A percentile compares a stretch with the other conserved stretches of the same genome.
phyloP scores from a whole-genome alignment of 2,113 vertebrate species.

The Halichoerus grypus region DNA sequence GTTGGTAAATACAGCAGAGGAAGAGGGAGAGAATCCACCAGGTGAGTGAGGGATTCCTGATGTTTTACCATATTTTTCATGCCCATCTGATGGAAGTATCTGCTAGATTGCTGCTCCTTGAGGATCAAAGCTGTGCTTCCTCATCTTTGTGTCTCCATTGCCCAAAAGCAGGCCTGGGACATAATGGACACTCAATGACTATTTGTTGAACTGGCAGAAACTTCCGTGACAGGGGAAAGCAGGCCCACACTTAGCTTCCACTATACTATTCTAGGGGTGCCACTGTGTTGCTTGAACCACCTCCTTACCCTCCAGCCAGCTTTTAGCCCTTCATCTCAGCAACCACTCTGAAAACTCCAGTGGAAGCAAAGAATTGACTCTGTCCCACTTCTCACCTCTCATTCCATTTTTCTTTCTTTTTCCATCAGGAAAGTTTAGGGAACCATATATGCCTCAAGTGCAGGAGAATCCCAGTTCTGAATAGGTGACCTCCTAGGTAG shows the following conservation, averaged over 20 bases:
- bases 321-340: background rate
- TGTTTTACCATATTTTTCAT: background rate
- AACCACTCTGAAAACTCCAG: background rate
- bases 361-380: background rate
- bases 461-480: background rate
- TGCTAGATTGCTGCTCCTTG: background rate
- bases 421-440: background rate
- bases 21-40: background rate
- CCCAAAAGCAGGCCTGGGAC: background rate
- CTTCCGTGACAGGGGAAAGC: background rate
- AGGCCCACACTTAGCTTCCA: background rate
- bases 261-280: background rate
- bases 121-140: background rate
- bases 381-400: background rate
- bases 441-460: background rate
- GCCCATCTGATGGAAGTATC: background rate
- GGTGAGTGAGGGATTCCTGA: background rate
- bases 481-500: background rate
- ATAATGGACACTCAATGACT: background rate
- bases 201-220: constrained; percentile 38
- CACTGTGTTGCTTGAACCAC: background rate
- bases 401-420: background rate
- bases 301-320: background rate
- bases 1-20: background rate
- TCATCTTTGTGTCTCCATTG: background rate